These are phyloP conservation scores for Lasioglossum lativentre DNA, from an alignment of 2,888 invertebrate species.

Conservation along the genomic window DNA sequence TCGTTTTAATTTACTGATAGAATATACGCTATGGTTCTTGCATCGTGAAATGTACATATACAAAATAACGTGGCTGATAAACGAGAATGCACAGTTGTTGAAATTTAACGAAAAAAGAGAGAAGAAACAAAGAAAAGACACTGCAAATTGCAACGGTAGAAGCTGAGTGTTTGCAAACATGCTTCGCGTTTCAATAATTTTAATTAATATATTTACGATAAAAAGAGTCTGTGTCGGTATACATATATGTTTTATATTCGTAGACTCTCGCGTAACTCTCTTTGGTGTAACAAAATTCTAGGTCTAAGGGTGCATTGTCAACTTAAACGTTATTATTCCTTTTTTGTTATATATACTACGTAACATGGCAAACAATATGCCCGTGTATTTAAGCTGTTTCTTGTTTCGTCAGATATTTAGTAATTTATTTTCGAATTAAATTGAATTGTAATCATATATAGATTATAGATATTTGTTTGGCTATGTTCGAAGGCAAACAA, in stretches of 20 bases:
- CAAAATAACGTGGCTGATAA: slow-evolving; percentile 45
- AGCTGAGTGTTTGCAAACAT: slow-evolving; percentile 58
- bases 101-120: slow-evolving; percentile 50
- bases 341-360: slow-evolving; percentile 31
- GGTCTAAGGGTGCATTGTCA: slow-evolving; percentile 47
- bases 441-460: slow-evolving; percentile 17
- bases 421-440: slow-evolving; percentile 41
- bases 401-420: slow-evolving; percentile 35
- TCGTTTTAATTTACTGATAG: slow-evolving; percentile 71
- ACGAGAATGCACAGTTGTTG: slow-evolving; percentile 63
- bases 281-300: slow-evolving; percentile 50
- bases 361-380: slow-evolving; percentile 35
- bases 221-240: slow-evolving; percentile 49
- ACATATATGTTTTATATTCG: slow-evolving; percentile 60
- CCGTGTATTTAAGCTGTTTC: slow-evolving; percentile 28
- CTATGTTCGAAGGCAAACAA: slow-evolving; percentile 35
- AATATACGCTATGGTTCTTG: slow-evolving; percentile 64
- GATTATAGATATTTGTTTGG: slow-evolving; percentile 5
- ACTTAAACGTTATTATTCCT: slow-evolving; percentile 49
- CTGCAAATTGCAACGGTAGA: slow-evolving; percentile 46
- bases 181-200: slow-evolving; percentile 59
- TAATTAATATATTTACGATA: slow-evolving; percentile 33
- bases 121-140: slow-evolving; percentile 26
- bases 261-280: slow-evolving; percentile 51
- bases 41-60: slow-evolving; percentile 58